Base-by-base conservation (phyloP, 2,888 invertebrate species). In the Eugnorisma glareosa region DNA sequence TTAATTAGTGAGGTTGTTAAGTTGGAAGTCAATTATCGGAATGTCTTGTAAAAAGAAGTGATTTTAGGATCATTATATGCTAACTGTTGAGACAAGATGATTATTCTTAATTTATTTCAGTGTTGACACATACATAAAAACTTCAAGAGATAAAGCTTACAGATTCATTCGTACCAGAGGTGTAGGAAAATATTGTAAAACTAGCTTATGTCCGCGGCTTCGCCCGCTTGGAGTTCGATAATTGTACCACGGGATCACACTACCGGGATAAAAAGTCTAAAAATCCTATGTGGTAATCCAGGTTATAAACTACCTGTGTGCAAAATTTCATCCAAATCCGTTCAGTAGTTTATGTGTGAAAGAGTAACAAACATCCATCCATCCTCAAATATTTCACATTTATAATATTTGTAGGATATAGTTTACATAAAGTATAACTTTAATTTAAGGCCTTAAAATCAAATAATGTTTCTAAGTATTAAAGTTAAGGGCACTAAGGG, bases 1-100 rank as follows among this genome's bases (percentile, higher is more conserved):
- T 88, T 89, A 89, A 89, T 91, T 90, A 90, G 88, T 77, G 81
- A 80, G 74, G 74, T 82, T 84, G 85, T 90, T 86, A 89, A 84
- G 85, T 66, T 74, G 43, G 43, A 67, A 28, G 67, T 78, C 67
- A 83, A 88, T 85, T 85, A 87, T 80, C 70, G 76, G 28, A 71
- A 73, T 79, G 63, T 66, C 66, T 77, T 70, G 79, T 70, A 63
- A 81, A 75, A 72, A 76, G 7, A 48, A 67, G 7, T 66, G 28
- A 7, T n/a, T 6, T 28, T 69, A 18, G 10, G 11, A 75, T 73
- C 28, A 70, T 70, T 76, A 63, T 63, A 15, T 57, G 51, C 24
- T 35, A 37, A 24, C 57, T 61, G 4, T 43, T 40, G 48, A 43
- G 48, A 37, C 54, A 40, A 40, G 54, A 54, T 70, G 35, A 74